Evolutionary conservation across 2,797 vertebrate genomes (phyloP).

Genomic region (Clarias pachynema): DNA sequence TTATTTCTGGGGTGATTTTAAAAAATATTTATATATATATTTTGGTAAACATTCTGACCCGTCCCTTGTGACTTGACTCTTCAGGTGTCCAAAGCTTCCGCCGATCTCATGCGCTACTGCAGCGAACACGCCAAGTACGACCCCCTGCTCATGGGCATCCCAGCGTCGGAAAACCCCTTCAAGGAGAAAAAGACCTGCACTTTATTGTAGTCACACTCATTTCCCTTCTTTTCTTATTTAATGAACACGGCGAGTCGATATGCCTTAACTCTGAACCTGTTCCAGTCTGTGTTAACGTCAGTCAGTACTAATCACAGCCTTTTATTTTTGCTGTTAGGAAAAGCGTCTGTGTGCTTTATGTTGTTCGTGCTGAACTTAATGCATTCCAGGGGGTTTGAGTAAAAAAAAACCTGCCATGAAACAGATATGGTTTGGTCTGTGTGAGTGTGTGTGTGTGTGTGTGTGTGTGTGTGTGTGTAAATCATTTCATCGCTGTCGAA

Average conservation of each 20-base stretch:
- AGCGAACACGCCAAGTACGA: slow-evolving; percentile 88
- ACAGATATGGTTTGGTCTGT: neutral
- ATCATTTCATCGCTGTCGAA: neutral
- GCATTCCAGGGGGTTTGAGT: slow-evolving; percentile 26
- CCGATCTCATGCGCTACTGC: slow-evolving; percentile 95
- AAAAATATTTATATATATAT: no score
- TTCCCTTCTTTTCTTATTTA: slow-evolving; percentile 35
- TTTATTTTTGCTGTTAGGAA: neutral
- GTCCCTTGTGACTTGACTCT: neutral
- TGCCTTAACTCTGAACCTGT: slow-evolving; percentile 29
- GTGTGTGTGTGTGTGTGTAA: neutral
- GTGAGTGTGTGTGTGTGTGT: neutral
- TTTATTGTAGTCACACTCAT: slow-evolving; percentile 83
- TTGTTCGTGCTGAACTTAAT: slow-evolving; percentile 19
- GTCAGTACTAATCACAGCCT: slow-evolving; percentile 40
- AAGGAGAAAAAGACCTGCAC: slow-evolving; percentile 97
- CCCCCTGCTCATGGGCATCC: slow-evolving; percentile 89
- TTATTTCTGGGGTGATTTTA: neutral
- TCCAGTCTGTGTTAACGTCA: neutral
- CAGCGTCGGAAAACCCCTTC: slow-evolving; percentile 95
- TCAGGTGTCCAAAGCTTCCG: slow-evolving; percentile 93
- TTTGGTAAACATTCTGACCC: neutral
- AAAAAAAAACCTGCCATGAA: slow-evolving; percentile 19
- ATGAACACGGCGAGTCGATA: slow-evolving; percentile 37
- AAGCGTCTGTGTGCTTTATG: neutral